Percentiles rank a stretch among this genome's conserved stretches.
Conservation (phyloP, 2,113 vertebrate species). For the Pseudorhombus dupliciocellatus region DNA sequence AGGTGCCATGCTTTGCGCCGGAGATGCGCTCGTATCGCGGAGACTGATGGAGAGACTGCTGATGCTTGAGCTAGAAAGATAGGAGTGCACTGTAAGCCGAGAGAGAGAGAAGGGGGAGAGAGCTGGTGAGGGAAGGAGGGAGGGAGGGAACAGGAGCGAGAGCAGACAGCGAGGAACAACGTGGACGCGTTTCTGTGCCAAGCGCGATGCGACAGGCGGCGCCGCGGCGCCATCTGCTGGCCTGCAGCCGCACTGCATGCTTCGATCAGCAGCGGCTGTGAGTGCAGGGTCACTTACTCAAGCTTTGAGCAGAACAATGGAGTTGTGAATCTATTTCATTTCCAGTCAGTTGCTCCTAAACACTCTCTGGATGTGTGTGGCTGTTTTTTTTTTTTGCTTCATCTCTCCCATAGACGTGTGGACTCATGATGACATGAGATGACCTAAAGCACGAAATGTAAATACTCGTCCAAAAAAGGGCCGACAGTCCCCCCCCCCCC, state of each 20-base stretch:
- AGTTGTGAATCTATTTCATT: neutral
- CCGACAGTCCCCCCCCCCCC: neutral
- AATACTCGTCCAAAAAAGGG: neutral
- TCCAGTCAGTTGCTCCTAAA: neutral
- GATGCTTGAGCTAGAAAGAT: slow-evolving; percentile 78
- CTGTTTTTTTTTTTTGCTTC: slow-evolving; percentile 5
- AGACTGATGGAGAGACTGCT: slow-evolving; percentile 77
- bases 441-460: neutral
- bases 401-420: neutral
- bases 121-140: slow-evolving; percentile 66
- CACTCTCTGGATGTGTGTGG: neutral
- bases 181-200: slow-evolving; percentile 71
- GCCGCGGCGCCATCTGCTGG: slow-evolving; percentile 82
- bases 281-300: neutral
- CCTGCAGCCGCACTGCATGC: slow-evolving; percentile 11
- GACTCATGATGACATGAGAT: neutral
- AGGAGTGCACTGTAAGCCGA: slow-evolving; percentile 73
- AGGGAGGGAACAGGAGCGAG: slow-evolving; percentile 64
- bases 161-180: slow-evolving; percentile 78
- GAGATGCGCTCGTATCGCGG: slow-evolving; percentile 75
- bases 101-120: slow-evolving; percentile 61
- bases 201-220: slow-evolving; percentile 49
- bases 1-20: slow-evolving; percentile 81
- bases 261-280: no score
- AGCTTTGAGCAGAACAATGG: neutral